Evolutionary conservation across 2,888 invertebrate species (phyloP), one percentile per base, ranked within the genome.

Genomic region (Caenorhabditis wallacei): DNA sequence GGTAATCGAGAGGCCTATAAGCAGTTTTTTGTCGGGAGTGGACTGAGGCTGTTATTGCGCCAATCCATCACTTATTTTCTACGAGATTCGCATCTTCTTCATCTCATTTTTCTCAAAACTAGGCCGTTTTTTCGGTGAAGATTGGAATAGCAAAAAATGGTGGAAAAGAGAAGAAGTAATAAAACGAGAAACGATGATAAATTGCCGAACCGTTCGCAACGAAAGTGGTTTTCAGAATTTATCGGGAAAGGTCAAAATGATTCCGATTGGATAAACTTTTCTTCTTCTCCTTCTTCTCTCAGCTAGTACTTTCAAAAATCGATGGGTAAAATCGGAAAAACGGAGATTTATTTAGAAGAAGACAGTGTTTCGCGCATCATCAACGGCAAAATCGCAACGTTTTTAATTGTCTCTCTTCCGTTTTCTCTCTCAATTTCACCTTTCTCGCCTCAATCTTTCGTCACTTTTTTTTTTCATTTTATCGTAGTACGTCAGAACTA

Each of bases 41-140:
- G 43, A 43, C 26, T 43, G 35, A 16, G 5, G 22, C 66, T 75
- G 75, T 66, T 75, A 75, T 75, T 75, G 75, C 75, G 59, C 51
- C 59, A 66, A 75, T 75, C 66, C 75, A 75, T 75, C 75, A 66
- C 37, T 66, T 66, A 75, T 75, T 66, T 72, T 75, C 66, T 66
- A 75, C 75, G 66, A 75, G 75, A 75, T 74, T 74, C 74, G 46
- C 51, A 75, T 75, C 75, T 75, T 74, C 56, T 64, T 68, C 75
- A 51, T 66, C 51, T 66, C 40, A 40, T 40, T 40, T n/a, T 40
- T 40, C 40, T 54, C 30, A 43, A 54, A 78, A 78, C 69, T 78
- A 78, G 78, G 78, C 78, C 78, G 78, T 78, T 56, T 69, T 78
- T 78, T 63, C 69, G 69, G 59, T 59, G 66, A 66, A 51, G 30